These are phyloP conservation scores for Aptenodytes forsteri DNA, from an alignment of 2,113 vertebrate genomes.

Conservation along the genomic window DNA sequence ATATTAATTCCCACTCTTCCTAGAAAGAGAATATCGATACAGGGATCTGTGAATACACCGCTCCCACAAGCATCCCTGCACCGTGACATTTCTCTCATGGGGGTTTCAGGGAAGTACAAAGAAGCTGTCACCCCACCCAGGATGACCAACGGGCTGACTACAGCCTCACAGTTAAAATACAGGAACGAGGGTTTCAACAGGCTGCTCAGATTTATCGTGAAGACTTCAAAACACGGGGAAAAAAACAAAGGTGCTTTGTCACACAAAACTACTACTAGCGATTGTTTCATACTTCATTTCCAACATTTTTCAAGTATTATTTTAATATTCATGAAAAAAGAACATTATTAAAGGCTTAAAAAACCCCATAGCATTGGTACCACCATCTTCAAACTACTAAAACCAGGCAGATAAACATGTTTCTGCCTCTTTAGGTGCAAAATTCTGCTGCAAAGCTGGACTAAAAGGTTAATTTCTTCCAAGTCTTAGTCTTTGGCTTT, in stretches of 20 bases:
- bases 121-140: not conserved
- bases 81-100: not conserved
- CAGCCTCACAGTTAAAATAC: not conserved
- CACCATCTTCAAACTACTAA: not conserved
- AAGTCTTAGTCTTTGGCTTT: not conserved
- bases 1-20: not conserved
- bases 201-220: not conserved
- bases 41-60: not conserved
- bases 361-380: accelerated
- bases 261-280: not conserved
- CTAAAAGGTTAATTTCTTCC: not conserved
- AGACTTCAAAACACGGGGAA: not conserved
- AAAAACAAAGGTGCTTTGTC: not conserved
- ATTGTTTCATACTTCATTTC: not conserved
- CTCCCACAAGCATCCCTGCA: not conserved
- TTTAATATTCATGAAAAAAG: not conserved
- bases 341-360: not conserved
- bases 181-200: not conserved
- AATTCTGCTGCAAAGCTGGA: not conserved
- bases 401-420: not conserved
- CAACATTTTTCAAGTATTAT: not conserved
- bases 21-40: not conserved
- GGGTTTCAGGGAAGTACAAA: not conserved
- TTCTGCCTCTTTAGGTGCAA: not conserved
- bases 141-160: not conserved